Evolutionary conservation across 1,140 invertebrate species (phyloP), one percentile per base, ranked within the genome.

Genomic region (Drosophila kikkawai): DNA sequence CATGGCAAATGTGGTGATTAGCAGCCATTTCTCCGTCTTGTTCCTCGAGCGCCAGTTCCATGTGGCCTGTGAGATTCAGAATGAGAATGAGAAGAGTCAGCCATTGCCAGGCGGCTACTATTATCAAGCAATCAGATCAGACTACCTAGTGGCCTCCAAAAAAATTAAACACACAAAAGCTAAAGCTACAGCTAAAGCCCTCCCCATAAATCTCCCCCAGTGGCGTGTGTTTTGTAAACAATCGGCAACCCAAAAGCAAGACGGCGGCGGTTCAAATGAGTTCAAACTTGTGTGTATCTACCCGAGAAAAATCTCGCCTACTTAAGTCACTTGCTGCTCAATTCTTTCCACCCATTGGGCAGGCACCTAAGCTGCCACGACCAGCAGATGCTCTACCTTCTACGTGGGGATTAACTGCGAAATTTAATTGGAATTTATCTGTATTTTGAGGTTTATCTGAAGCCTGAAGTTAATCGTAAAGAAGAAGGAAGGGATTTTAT

Each of bases 11-110:
- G 82, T 91, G 3, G 85, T 79, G 7, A 94, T 91, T 11, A 94
- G 82, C n/a, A 94, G 91, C 55, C 93, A 93, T 74, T 93, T 93
- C 87, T 94, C 94, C 48, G 94, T 80, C 64, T 93, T 93, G 58
- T 93, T 94, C 3, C 94, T 90, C 53, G 93, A 93, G 51, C 94
- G 93, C 94, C 94, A 95, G 59, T 93, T 93, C 86, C 90, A 91
- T 26, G 88, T 91, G 9, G 87, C 87, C 91, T 93, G 51, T 22
- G 4, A 22, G 5, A 29, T 7, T 29, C 26, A 29, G 26, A 29
- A 29, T 29, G 3, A 26, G 22, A 22, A 47, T 3, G 39, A 13
- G 32, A 47, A 51, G 32, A 51, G 19, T 13, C 32, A 39, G 6
- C 11, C 19, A 50, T 29, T 50, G 26, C 26, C 36, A 51, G 5